phyloP scores from a whole-genome alignment of 2,888 invertebrate genomes.

The Crematogaster levior region DNA sequence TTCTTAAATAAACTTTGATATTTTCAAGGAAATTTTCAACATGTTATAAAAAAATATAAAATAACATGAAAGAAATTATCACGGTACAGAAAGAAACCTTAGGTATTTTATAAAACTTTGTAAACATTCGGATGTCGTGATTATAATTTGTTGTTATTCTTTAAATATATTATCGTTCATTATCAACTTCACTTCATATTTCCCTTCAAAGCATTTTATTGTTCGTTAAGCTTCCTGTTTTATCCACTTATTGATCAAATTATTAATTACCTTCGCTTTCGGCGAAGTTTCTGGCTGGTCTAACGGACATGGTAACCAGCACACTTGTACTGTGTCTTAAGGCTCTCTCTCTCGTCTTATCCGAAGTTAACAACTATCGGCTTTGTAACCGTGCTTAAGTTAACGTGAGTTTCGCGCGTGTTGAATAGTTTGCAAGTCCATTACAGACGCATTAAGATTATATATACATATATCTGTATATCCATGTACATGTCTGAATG shows the following conservation, averaged over 20 bases:
- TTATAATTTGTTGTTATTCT: neutral
- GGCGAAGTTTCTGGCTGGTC: constrained; percentile 43
- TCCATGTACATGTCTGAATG: constrained; percentile 35
- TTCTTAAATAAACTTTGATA: neutral
- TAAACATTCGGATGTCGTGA: neutral
- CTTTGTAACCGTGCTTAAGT: constrained; percentile 66
- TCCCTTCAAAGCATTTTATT: neutral
- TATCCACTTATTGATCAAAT: constrained; percentile 42
- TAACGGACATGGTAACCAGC: constrained; percentile 61
- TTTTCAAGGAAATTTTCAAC: neutral
- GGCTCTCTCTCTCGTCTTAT: constrained; percentile 56
- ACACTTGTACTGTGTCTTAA: constrained; percentile 59
- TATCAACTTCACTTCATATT: neutral
- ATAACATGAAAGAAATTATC: neutral
- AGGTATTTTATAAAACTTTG: neutral
- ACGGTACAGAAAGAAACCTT: neutral
- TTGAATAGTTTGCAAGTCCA: constrained; percentile 73
- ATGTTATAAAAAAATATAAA: neutral
- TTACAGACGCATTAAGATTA: constrained; percentile 70
- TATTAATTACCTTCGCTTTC: constrained; percentile 61
- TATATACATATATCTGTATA: constrained; percentile 33
- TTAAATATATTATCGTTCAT: neutral
- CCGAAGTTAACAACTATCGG: constrained; percentile 61
- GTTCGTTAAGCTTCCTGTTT: constrained; percentile 7
- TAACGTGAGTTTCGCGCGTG: constrained; percentile 66